Conservation (phyloP, 2,113 vertebrate genomes). For the Actenoides lindsayi region DNA sequence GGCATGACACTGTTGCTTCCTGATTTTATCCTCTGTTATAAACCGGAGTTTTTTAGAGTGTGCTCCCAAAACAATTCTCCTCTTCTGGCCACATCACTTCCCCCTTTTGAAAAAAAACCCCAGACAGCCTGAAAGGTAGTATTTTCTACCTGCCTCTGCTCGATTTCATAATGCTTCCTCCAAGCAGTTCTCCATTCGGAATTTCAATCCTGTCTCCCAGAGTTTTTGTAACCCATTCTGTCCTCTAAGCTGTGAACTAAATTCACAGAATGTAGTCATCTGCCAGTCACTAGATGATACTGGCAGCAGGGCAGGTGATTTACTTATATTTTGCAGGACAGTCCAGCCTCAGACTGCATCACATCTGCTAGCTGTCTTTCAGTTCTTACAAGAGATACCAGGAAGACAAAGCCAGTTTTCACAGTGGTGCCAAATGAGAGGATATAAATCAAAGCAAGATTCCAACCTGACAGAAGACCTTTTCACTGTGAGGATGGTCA, state of each 20-base stretch:
- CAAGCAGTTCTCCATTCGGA: background rate
- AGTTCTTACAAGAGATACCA: background rate
- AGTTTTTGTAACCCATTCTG: background rate
- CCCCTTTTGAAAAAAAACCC: background rate
- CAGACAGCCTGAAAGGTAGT: background rate
- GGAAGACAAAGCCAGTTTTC: background rate
- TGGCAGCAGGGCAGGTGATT: background rate
- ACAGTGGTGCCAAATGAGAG: background rate
- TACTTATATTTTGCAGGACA: background rate
- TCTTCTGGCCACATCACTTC: background rate
- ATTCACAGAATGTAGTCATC: background rate
- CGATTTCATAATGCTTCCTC: background rate
- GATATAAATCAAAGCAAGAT: background rate
- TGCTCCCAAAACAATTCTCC: background rate
- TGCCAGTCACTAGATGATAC: background rate
- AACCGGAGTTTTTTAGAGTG: background rate
- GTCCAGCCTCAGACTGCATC: background rate
- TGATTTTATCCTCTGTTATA: background rate
- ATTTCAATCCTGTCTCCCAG: background rate
- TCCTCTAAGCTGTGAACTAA: background rate
- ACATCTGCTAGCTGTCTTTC: background rate
- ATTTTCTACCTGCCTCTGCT: background rate
- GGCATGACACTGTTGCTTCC: background rate
- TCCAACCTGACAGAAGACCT: background rate
- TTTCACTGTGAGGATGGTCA: background rate